These are phyloP conservation scores for Halisarca cf. caerulea DNA, from an alignment of 37 sponge, comb jelly and placozoan species.

Conservation along the genomic window DNA sequence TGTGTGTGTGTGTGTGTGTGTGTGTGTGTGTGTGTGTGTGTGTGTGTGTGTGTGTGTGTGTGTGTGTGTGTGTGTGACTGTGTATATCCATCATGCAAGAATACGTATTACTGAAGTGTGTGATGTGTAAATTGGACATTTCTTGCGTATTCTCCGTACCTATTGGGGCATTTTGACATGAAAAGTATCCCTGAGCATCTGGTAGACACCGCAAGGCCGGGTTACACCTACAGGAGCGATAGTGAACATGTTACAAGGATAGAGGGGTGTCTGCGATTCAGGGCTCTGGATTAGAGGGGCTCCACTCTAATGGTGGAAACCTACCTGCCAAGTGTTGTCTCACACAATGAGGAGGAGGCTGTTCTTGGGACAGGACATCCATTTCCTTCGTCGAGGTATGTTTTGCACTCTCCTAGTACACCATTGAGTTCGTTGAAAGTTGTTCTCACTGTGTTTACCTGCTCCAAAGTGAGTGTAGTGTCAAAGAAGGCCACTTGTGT, in stretches of 20 bases:
- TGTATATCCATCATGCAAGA: not conserved
- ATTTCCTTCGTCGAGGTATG: slow-evolving; percentile 20
- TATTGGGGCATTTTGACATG: slow-evolving; percentile 7
- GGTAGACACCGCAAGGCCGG: slow-evolving; percentile 10
- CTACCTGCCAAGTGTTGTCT: slow-evolving; percentile 20
- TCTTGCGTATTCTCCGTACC: not conserved
- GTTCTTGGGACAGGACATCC: slow-evolving; percentile 48
- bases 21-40: slow-evolving; percentile 30
- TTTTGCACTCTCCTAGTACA: slow-evolving; percentile 42
- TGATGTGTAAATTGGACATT: not conserved
- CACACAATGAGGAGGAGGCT: slow-evolving; percentile 57
- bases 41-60: slow-evolving; percentile 24
- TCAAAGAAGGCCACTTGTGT: slow-evolving; percentile 43
- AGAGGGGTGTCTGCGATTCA: too few relatives aligned
- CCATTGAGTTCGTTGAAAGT: slow-evolving; percentile 8
- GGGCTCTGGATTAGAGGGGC: too few relatives aligned
- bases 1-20: slow-evolving; percentile 27
- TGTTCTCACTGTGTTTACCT: slow-evolving; percentile 4
- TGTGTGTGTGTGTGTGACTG: slow-evolving; percentile 18
- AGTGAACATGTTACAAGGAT: too few relatives aligned
- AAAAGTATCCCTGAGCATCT: slow-evolving; percentile 12
- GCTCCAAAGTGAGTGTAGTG: not conserved
- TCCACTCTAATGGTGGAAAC: not conserved
- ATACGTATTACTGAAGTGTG: slow-evolving; percentile 8
- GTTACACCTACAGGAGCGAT: not conserved